Percentiles rank a stretch among this genome's conserved stretches.
phyloP scores from a whole-genome alignment of 2,797 vertebrate genomes.

The Schizopygopsis pylzovi region DNA sequence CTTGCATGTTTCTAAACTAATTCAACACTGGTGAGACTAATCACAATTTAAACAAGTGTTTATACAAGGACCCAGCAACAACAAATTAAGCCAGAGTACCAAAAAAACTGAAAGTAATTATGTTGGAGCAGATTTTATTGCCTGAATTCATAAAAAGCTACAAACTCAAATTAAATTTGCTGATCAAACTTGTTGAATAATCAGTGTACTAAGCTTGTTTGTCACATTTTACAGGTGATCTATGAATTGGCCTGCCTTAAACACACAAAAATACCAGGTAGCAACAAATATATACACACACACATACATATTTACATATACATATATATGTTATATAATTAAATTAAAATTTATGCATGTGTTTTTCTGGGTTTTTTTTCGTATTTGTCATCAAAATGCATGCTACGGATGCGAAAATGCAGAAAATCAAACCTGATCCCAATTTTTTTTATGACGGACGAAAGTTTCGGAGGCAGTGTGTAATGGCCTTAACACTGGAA shows the following conservation, averaged over 20 bases:
- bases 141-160: conserved; percentile 4
- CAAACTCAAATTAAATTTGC: background rate
- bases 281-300: no score
- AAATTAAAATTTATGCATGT: no score
- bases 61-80: conserved; percentile 3
- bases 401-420: no score
- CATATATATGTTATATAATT: no score
- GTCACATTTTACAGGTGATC: background rate
- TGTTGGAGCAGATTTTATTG: background rate
- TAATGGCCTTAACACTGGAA: no score
- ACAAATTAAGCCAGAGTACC: background rate
- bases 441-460: no score
- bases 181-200: background rate
- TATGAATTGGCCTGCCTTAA: background rate
- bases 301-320: no score
- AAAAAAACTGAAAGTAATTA: background rate
- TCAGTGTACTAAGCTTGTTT: background rate
- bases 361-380: no score
- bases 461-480: no score
- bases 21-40: background rate
- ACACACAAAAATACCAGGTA: no score
- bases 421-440: no score
- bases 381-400: no score
- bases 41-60: background rate
- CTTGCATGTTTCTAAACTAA: background rate